Conservation (phyloP, 1,140 invertebrate genomes). For the Zaprionus ornatus region DNA sequence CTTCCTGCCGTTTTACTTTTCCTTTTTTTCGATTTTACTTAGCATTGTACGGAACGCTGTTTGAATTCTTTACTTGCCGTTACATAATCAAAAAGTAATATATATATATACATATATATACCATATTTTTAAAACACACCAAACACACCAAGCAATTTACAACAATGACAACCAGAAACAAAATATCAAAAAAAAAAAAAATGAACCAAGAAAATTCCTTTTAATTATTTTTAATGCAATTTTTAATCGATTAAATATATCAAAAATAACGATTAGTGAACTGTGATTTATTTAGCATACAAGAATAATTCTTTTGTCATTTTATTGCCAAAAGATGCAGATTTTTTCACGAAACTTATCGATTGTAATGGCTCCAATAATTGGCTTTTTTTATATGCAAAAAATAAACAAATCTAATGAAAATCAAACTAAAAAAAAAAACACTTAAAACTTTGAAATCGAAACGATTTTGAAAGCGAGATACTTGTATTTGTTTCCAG, state of each 20-base stretch:
- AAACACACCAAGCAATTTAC: conserved; percentile 50
- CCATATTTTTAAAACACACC: conserved; percentile 37
- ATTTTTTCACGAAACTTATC: conserved; percentile 84
- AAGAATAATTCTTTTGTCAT: conserved; percentile 84
- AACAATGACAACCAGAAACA: conserved; percentile 60
- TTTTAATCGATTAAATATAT: conserved; percentile 27
- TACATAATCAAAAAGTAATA: conserved; percentile 83
- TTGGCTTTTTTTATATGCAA: conserved; percentile 68
- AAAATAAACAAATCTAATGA: conserved; percentile 34
- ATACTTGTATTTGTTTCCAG: conserved; percentile 75
- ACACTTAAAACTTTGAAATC: conserved; percentile 47
- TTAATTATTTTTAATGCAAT: conserved; percentile 47
- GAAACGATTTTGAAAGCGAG: conserved; percentile 59
- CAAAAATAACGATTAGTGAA: conserved; percentile 61
- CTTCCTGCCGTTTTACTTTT: conserved; percentile 40
- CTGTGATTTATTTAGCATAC: conserved; percentile 80
- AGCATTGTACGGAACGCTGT: conserved; percentile 70
- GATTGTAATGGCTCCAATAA: conserved; percentile 84
- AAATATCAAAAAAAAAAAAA: conserved; percentile 32
- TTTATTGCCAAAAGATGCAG: conserved; percentile 83
- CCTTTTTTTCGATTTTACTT: conserved; percentile 42
- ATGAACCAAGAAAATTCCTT: conserved; percentile 48
- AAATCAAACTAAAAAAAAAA: conserved; percentile 38
- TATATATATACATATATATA: conserved; percentile 59
- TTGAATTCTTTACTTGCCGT: conserved; percentile 62